These are phyloP conservation scores for Omphaloscelis lunosa DNA, from an alignment of 2,888 invertebrate genomes.

Conservation along the genomic window DNA sequence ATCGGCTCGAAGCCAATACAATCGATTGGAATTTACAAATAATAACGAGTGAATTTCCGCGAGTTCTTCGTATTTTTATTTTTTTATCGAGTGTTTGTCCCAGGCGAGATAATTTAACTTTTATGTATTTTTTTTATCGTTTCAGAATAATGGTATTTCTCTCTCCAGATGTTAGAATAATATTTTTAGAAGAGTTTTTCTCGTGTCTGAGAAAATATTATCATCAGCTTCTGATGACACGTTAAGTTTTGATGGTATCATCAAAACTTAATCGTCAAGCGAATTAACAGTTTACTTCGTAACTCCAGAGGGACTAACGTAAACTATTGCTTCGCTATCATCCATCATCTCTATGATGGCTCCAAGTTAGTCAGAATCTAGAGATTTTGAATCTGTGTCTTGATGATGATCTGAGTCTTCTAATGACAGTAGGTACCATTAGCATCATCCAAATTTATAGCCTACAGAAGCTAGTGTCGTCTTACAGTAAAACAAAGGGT, in stretches of 20 bases:
- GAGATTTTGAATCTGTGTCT: not conserved
- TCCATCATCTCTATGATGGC: too few species aligned
- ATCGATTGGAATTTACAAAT: conserved; percentile 47
- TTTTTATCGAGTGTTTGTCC: conserved; percentile 2
- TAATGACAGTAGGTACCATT: not conserved
- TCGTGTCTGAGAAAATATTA: not conserved
- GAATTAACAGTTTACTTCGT: not conserved
- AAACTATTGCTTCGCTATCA: not conserved
- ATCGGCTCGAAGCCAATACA: conserved; percentile 32
- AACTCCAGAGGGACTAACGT: not conserved
- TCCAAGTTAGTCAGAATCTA: not conserved
- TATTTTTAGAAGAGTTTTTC: too few species aligned
- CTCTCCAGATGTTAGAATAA: not conserved
- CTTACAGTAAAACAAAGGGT: not conserved
- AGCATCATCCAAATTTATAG: not conserved
- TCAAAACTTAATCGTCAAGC: not conserved
- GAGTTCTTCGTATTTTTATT: conserved; percentile 12
- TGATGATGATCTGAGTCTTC: not conserved
- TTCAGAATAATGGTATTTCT: not conserved
- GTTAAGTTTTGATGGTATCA: too few species aligned
- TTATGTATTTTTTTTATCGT: not conserved
- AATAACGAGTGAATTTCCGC: conserved; percentile 13
- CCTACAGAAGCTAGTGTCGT: not conserved
- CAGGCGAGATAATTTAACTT: not conserved
- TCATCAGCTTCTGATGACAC: not conserved